These are phyloP conservation scores for Tethea ocularis DNA, from an alignment of 2,888 invertebrate genomes.

Conservation along the genomic window DNA sequence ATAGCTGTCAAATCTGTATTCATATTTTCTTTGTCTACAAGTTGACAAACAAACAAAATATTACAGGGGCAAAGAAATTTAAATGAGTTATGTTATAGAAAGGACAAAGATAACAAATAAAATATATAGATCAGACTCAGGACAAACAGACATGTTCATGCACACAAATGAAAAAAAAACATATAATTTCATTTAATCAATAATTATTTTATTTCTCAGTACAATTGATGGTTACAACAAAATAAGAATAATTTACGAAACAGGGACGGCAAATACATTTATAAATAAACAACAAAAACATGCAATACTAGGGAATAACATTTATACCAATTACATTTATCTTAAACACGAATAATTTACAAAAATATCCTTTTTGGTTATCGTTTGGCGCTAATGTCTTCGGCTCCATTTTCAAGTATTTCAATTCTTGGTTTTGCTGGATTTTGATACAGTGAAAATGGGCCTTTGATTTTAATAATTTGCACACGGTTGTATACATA, in stretches of 20 bases:
- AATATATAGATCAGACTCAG: no score
- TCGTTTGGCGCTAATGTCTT: constrained; percentile 53
- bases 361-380: constrained; percentile 68
- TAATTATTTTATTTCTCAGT: constrained; percentile 52
- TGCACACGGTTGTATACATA: not conserved
- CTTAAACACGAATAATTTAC: constrained; percentile 43
- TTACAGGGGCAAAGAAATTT: no score
- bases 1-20: no score
- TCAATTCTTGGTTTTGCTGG: no score
- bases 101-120: no score
- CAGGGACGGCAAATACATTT: constrained; percentile 69
- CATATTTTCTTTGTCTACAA: no score
- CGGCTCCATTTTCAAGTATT: not conserved
- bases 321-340: constrained; percentile 23
- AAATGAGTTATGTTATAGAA: no score
- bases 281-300: constrained; percentile 33
- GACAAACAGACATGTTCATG: no score
- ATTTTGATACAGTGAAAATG: not conserved
- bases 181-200: constrained; percentile 37
- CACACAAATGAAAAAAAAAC: not conserved
- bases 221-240: constrained; percentile 52
- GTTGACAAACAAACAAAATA: no score
- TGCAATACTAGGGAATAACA: constrained; percentile 27
- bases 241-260: constrained; percentile 50
- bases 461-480: not conserved